These are phyloP conservation scores for Ranitomeya imitator DNA, from an alignment of 2,113 vertebrate species.

Conservation along the genomic window DNA sequence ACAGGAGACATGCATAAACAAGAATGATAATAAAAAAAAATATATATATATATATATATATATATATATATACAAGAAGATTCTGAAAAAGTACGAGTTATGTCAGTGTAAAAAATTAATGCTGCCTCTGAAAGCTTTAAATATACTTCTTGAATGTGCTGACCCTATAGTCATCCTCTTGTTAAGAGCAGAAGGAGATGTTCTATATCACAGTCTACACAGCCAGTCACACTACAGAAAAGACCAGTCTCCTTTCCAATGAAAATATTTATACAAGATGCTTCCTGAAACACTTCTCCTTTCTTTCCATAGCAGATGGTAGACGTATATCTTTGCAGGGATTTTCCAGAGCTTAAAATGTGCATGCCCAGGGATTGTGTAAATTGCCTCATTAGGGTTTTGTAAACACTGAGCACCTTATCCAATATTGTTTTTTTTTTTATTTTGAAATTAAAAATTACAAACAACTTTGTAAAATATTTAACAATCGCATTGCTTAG, in stretches of 20 bases:
- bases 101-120: not conserved
- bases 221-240: not conserved
- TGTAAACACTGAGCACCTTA: not conserved
- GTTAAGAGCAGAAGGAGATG: constrained; percentile 38
- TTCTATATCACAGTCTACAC: constrained; percentile 16
- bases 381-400: not conserved
- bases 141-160: not conserved
- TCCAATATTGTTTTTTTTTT: not conserved
- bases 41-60: too few relatives aligned
- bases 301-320: constrained; percentile 51
- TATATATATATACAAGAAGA: too few relatives aligned
- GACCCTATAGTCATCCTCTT: not conserved
- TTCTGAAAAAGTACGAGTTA: not conserved
- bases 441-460: not conserved
- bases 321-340: constrained; percentile 20
- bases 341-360: constrained; percentile 34
- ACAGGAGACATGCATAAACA: constrained; percentile 37
- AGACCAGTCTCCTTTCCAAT: constrained; percentile 32
- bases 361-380: not conserved
- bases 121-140: not conserved
- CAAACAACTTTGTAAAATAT: too few relatives aligned
- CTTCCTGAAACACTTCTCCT: constrained; percentile 46
- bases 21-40: constrained; percentile 14
- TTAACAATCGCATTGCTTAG: too few relatives aligned
- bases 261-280: constrained; percentile 54